phyloP scores from a whole-genome alignment of 2,797 vertebrate genomes.

The Tinamus major region DNA sequence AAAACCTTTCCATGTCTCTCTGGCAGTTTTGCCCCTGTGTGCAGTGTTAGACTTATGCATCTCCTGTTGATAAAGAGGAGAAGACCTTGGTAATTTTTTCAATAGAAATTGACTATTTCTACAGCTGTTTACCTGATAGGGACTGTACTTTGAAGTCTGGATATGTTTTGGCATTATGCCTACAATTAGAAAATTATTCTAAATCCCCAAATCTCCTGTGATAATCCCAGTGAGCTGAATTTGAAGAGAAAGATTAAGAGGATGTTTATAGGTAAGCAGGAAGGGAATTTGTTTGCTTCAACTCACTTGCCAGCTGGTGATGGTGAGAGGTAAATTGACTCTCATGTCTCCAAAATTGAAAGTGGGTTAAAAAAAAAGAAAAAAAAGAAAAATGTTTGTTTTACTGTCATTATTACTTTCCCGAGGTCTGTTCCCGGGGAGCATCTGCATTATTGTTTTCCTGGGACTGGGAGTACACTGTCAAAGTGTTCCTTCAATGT shows the following conservation, averaged over 20 bases:
- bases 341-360: neutral
- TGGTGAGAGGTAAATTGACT: conserved; percentile 9
- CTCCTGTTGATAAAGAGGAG: neutral
- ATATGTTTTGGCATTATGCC: neutral
- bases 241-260: conserved; percentile 6
- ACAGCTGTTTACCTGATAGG: neutral
- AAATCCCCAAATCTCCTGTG: neutral
- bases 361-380: conserved; percentile 7
- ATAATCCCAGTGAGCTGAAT: neutral
- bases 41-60: neutral
- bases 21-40: neutral
- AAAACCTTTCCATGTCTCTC: neutral
- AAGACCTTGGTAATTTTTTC: neutral
- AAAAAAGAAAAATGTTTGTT: conserved; percentile 25
- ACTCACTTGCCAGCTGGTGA: neutral
- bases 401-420: conserved; percentile 6
- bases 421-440: neutral
- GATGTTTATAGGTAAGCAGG: conserved; percentile 28
- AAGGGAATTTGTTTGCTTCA: conserved; percentile 22
- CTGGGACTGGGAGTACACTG: neutral
- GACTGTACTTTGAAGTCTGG: neutral
- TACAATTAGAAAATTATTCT: neutral
- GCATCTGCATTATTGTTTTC: neutral
- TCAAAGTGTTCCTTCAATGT: neutral
- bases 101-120: neutral